Conservation (phyloP, 1,140 invertebrate species). For the Brachionus asplanchnoidis region DNA sequence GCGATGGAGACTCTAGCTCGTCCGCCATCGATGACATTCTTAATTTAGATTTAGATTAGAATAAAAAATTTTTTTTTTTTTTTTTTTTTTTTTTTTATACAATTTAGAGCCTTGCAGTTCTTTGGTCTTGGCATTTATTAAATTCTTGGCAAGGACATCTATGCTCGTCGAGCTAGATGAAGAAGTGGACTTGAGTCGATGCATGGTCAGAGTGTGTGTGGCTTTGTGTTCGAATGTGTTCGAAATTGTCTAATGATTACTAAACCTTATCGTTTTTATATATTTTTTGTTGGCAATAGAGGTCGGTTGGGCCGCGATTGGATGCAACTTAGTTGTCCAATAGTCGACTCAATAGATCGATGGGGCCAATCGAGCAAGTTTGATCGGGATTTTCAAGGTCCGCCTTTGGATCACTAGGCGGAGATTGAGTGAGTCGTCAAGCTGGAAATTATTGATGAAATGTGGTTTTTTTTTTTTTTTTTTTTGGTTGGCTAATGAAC, state of each 20-base stretch:
- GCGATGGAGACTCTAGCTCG: not conserved
- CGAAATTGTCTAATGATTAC: slow-evolving; percentile 31
- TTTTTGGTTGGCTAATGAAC: not conserved
- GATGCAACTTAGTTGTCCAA: slow-evolving; percentile 3
- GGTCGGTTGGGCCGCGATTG: not conserved
- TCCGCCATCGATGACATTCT: slow-evolving; percentile 38
- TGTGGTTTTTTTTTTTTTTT: too few species aligned
- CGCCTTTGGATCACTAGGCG: not conserved
- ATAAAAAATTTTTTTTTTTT: not conserved
- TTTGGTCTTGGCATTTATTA: slow-evolving; percentile 35
- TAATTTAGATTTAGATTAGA: not conserved
- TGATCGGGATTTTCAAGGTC: not conserved
- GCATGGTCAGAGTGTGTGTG: not conserved
- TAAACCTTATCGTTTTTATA: slow-evolving; percentile 34
- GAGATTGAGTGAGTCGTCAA: not conserved
- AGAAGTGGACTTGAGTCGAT: not conserved
- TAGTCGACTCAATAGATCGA: not conserved
- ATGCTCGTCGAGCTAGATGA: slow-evolving; percentile 2
- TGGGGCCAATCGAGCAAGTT: not conserved
- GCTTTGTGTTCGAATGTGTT: not conserved
- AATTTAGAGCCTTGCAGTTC: not conserved
- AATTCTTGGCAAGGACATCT: slow-evolving; percentile 28
- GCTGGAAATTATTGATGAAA: not conserved
- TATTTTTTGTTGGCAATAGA: not conserved
- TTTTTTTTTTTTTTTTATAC: not conserved